Evolutionary conservation across 92 coral and sea anemone genomes (phyloP), one percentile per base, ranked within the genome.

Genomic region (Galaxea fascicularis): DNA sequence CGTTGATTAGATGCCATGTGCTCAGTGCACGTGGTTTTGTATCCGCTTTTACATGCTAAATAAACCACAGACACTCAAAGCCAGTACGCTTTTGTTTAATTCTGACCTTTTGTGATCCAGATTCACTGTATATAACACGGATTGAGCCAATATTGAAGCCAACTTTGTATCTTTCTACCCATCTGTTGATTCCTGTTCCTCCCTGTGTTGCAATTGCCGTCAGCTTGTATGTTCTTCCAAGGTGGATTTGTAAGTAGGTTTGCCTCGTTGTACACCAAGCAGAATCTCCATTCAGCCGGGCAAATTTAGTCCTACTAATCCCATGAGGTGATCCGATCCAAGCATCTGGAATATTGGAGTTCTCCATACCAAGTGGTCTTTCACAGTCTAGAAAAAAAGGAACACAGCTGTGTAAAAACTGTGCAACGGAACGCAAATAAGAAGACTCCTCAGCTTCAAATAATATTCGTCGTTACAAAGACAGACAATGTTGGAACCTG

Each of bases 151-250:
- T 87, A 4, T 24, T 72, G 65, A 72, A 80, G 52, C 64, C 73
- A 76, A 90, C 28, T 63, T 2, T 80, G 74, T 82, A 90, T 35
- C 14, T 25, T 51, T 44, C 18, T 14, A 74, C 90, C 93, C 93
- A 85, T 28, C 30, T 79, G 26, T 72, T 74, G 17, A n/a, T 49
- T 12, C n/a, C 53, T 1, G 41, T 46, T 64, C 90, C 83, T 59
- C 93, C 93, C 67, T 90, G 93, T 4, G 90, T 90, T 10, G 90
- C 93, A 22, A 85, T 65, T 16, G 75, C 60, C 31, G 90, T 73
- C 51, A 79, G 30, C 69, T 68, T 73, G 77, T 80, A 89, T 26
- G 57, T 53, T 69, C 31, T 77, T 3, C 80, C 71, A 1, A 89
- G 80, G 76, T 89, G 85, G 20, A 89, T 71, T 66, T 89, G 80